A percentile compares a stretch with the other conserved stretches of the same genome.
Conservation (phyloP, 2,113 vertebrate genomes). For the Variabilichromis moorii region DNA sequence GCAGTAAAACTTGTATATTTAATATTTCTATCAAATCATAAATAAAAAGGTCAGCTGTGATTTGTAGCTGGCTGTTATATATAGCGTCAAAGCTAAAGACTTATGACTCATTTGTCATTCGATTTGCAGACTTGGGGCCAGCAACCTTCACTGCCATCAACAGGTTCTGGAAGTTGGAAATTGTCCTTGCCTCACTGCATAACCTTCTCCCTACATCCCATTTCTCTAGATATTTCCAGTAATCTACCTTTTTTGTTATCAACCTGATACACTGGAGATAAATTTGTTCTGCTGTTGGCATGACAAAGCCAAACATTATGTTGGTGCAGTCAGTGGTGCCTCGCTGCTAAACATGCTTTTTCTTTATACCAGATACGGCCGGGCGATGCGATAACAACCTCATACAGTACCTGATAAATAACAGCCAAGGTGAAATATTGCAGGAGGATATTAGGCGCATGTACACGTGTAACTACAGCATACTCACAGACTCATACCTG, state of each 20-base stretch:
- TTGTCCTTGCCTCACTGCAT: not conserved
- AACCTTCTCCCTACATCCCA: not conserved
- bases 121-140: not conserved
- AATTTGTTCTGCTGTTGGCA: constrained; percentile 12
- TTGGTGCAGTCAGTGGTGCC: not conserved
- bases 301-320: constrained; percentile 3
- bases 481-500: not conserved
- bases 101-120: not conserved
- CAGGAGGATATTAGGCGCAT: not conserved
- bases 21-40: not conserved
- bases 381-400: constrained; percentile 1
- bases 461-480: not conserved
- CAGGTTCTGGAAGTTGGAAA: not conserved
- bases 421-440: constrained; percentile 38
- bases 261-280: constrained; percentile 14
- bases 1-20: not conserved
- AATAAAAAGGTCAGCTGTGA: not conserved
- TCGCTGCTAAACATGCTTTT: not conserved
- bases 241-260: not conserved
- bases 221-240: not conserved
- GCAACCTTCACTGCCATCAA: not conserved
- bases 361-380: not conserved
- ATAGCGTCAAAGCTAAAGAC: not conserved
- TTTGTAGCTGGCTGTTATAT: not conserved
- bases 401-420: constrained; percentile 37